Base-by-base conservation (phyloP, 2,888 invertebrate genomes). In the Synergus laeviventris region DNA sequence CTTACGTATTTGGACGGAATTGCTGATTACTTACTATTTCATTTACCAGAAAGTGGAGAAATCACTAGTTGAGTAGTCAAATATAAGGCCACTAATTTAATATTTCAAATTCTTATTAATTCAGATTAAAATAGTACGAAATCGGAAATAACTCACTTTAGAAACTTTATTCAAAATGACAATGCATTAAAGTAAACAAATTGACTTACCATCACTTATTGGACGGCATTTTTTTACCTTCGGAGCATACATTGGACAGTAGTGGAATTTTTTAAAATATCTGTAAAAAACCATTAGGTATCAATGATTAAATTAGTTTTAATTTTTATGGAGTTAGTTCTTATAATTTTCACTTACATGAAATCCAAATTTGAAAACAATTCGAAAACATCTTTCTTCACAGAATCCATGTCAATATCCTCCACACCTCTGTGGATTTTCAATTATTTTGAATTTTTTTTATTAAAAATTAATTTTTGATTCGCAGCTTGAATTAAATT, bases 211-310 rank as follows among this genome's bases (percentile, higher is more conserved):
- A 86, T 95, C 94, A 16, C 93, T 93, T 36, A 91, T 90, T 0
- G 95, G 95, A 45, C 91, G 91, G 83, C 95, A 95, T 82, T 92
- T 91, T 73, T 91, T 90, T 8, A 94, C 93, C 59, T 91, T 89
- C 0, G 94, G 93, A 1, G 93, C 93, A 87, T 92, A 93, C 3
- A 87, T 86, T 2, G 93, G 92, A 84, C 95, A 95, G 86, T 93
- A 94, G 82, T 93, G 92, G 85, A 94, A 95, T 62, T 92, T 92
- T 81, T 93, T 93, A 81, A 94, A 94, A 81, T 94, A 93, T 42
- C 92, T 92, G 82, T 16, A 87, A 86, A 36, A 39, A 36, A 60
- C 18, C 18, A 16, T 62, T 16, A 31, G 31, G 5, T 31, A 14
- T 24, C 3, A 11, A 7, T 60, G 16, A 75, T 39, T 24, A 70